phyloP scores from a whole-genome alignment of 2,113 vertebrate species.

The Phyllostomus discolor region DNA sequence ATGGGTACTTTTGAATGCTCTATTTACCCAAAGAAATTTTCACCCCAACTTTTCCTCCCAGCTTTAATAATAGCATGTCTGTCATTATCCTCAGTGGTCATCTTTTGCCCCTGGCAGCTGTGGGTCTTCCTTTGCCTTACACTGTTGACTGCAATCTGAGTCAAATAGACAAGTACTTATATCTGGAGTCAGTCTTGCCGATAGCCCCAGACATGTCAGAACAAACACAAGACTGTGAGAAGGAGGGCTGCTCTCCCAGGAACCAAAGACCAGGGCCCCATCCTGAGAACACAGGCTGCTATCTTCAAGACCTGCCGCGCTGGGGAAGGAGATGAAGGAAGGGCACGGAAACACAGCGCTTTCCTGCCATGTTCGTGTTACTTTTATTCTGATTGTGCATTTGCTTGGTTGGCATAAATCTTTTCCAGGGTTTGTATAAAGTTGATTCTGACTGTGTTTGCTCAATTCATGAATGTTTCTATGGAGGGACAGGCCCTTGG shows the following conservation, averaged over 20 bases:
- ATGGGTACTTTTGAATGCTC: neutral
- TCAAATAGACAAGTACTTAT: neutral
- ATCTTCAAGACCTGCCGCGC: neutral
- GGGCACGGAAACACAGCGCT: neutral
- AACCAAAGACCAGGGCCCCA: neutral
- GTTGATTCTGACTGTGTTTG: neutral
- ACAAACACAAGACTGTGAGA: neutral
- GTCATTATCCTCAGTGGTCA: neutral
- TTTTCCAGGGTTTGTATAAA: neutral
- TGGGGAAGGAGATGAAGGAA: neutral
- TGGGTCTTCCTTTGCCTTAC: neutral
- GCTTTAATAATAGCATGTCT: neutral
- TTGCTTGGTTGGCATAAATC: neutral
- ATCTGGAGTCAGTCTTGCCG: neutral
- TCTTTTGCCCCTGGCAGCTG: neutral
- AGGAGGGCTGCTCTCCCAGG: neutral
- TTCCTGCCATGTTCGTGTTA: neutral
- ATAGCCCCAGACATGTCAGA: neutral
- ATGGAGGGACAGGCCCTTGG: rapidly evolving
- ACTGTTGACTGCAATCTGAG: neutral
- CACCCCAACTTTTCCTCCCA: neutral
- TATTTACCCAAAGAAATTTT: neutral
- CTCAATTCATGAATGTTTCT: neutral
- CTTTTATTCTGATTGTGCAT: neutral
- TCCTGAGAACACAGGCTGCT: neutral